These are phyloP conservation scores for Cercopithecus hamlyni DNA, from an alignment of 2,797 vertebrate species.

Conservation along the genomic window DNA sequence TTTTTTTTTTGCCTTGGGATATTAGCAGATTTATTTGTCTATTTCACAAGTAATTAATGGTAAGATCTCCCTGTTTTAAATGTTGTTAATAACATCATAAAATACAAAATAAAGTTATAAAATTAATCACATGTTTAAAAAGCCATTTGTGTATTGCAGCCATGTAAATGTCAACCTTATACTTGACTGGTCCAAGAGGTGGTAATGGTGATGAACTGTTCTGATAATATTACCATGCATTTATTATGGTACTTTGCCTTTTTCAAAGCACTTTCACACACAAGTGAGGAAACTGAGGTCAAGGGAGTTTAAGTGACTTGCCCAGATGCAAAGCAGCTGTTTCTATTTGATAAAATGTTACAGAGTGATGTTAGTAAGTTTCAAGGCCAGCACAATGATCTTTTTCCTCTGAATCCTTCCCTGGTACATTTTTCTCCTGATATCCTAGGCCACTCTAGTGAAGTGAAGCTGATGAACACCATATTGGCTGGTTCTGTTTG, in stretches of 20 bases:
- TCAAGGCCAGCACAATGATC: background rate
- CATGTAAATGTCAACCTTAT: background rate
- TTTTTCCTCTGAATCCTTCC: constrained; percentile 1
- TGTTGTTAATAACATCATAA: background rate
- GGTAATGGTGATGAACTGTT: background rate
- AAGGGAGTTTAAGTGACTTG: constrained; percentile 9
- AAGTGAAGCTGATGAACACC: background rate
- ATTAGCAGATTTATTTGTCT: background rate
- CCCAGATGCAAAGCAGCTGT: background rate
- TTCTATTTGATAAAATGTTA: constrained; percentile 49
- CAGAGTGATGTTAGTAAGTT: background rate
- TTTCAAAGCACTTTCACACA: constrained; percentile 37
- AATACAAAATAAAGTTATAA: background rate
- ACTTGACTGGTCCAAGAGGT: background rate
- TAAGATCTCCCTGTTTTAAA: background rate
- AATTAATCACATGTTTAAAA: constrained; percentile 27
- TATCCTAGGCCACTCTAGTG: background rate
- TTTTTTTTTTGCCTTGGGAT: background rate
- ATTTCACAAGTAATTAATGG: background rate
- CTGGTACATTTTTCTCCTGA: background rate
- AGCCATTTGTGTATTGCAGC: constrained; percentile 6
- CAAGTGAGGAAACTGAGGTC: constrained; percentile 48
- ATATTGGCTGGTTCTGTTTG: background rate
- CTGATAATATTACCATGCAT: background rate
- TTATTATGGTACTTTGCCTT: background rate